Evolutionary conservation across 2,113 vertebrate genomes (phyloP).

Genomic region (Smithornis capensis): DNA sequence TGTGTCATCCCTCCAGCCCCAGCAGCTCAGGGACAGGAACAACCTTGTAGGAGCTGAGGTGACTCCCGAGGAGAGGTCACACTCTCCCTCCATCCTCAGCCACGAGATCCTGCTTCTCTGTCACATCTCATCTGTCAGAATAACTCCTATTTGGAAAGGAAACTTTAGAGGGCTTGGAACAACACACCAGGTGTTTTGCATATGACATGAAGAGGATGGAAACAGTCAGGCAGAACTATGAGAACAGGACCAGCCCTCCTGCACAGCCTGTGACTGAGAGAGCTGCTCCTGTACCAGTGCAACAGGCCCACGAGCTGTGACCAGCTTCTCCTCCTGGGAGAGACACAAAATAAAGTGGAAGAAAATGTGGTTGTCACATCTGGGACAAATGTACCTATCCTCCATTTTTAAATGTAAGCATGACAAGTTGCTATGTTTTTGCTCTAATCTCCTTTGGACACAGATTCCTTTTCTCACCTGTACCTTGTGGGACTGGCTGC

Average conservation of each 20-base stretch:
- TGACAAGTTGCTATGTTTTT: not conserved
- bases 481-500: rapidly evolving
- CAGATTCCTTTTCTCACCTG: not conserved
- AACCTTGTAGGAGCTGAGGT: rapidly evolving
- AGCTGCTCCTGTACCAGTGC: not conserved
- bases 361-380: not conserved
- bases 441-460: not conserved
- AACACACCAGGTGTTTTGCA: not conserved
- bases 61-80: not conserved
- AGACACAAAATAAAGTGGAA: not conserved
- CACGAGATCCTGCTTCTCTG: not conserved
- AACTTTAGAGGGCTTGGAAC: not conserved
- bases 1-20: not conserved
- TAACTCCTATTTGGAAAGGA: not conserved
- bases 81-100: rapidly evolving
- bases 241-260: not conserved
- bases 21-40: not conserved
- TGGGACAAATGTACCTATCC: not conserved
- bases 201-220: not conserved
- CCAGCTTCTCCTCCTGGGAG: not conserved
- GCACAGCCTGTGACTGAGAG: not conserved
- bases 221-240: not conserved
- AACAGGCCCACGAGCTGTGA: rapidly evolving
- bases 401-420: not conserved
- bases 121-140: not conserved